Evolutionary conservation across 2,113 vertebrate species (phyloP), one percentile per base, ranked within the genome.

Genomic region (Notothenia rossii): DNA sequence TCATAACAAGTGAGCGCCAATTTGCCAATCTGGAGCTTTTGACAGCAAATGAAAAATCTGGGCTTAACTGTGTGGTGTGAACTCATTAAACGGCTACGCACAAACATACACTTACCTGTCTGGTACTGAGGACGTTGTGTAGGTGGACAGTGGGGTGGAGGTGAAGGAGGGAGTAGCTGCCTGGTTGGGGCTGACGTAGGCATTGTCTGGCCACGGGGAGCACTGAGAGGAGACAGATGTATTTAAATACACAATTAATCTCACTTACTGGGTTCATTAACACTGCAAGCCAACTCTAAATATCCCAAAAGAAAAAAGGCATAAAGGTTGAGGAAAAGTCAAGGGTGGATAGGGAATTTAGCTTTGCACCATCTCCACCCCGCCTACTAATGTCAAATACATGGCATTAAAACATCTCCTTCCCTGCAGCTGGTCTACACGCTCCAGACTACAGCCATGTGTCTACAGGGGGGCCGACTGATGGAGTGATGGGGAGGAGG

Each of bases 151-250:
- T 0, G 93, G 91, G 61, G 96, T 90, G 86, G 96, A 95, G 83
- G 96, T 90, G 86, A 98, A 98, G 65, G 95, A 74, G 62, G 96
- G 96, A 56, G 95, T 95, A 89, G 97, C 92, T 88, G 96, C 92
- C 80, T 97, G 96, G 83, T 95, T 96, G 89, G 92, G 95, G 91
- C 95, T 97, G 86, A 95, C 94, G 79, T 96, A 98, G 61, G 97
- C 92, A 29, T 29, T 29, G 49, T 98, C 97, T 0, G 97, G 96
- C 97, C 97, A 98, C 0, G 97, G 97, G 54, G 97, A 98, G 50
- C 97, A 98, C 97, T 98, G 90, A 65, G 91, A 73, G 60, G 25
- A 70, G 6, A 78, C 7, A 79, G 11, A 33, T 11, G 20, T 3
- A 40, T 61, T 3, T 40, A 20, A 66, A 73, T n/a, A 72, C 18